Evolutionary conservation across 2,113 vertebrate genomes (phyloP).

Genomic region (Mustelus asterias): DNA sequence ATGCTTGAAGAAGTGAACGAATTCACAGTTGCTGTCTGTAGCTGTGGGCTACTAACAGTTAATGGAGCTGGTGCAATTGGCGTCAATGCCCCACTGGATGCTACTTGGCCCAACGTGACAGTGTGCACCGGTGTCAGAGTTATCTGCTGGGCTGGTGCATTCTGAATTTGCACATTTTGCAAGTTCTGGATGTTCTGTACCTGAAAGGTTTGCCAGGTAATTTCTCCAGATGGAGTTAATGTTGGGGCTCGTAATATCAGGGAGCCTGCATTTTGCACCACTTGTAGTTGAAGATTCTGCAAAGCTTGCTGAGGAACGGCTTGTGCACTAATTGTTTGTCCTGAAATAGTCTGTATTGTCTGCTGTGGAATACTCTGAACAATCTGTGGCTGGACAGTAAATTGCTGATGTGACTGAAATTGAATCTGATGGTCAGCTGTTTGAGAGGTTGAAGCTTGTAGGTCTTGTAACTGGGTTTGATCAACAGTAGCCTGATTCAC

Average conservation of each 20-base stretch:
- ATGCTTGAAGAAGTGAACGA: conserved; percentile 79
- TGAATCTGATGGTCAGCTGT: conserved; percentile 80
- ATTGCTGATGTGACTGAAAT: conserved; percentile 80
- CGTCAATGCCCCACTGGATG: conserved; percentile 68
- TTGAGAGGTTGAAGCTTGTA: conserved; percentile 82
- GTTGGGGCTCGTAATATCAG: conserved; percentile 99
- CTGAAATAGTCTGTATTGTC: conserved; percentile 70
- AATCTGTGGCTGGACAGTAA: conserved; percentile 80
- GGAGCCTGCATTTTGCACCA: conserved; percentile 78
- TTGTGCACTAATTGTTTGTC: conserved; percentile 73
- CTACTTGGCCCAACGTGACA: conserved; percentile 86
- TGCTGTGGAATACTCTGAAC: conserved; percentile 83
- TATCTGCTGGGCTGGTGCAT: conserved; percentile 87
- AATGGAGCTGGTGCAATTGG: conserved; percentile 74
- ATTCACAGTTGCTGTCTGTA: conserved; percentile 95
- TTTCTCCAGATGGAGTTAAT: conserved; percentile 92
- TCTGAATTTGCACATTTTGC: conserved; percentile 95
- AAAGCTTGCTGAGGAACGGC: conserved; percentile 75
- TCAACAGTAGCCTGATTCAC: conserved; percentile 76
- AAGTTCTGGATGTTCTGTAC: conserved; percentile 97
- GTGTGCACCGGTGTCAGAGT: conserved; percentile 94
- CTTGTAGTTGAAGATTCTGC: conserved; percentile 89
- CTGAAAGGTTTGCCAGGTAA: conserved; percentile 99
- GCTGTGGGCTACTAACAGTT: conserved; percentile 88
- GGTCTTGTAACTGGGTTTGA: conserved; percentile 78